These are phyloP conservation scores for Holotrichia oblita DNA, from an alignment of 1,140 invertebrate species.

Conservation along the genomic window DNA sequence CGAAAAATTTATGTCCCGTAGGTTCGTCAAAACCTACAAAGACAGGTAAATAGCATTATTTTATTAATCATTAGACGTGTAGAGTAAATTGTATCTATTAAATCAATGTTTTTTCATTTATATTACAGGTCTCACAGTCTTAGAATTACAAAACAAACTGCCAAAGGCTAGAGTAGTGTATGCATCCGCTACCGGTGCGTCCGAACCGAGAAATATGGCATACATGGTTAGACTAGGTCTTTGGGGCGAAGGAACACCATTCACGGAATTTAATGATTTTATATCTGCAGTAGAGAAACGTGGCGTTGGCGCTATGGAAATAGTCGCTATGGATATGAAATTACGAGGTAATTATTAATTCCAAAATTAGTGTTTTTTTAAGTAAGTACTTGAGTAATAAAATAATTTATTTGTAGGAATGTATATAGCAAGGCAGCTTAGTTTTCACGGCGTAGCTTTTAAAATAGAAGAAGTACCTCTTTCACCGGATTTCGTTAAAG, in stretches of 20 bases:
- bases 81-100: too few relatives aligned
- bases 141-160: constrained; percentile 94
- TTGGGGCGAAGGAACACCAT: constrained; percentile 97
- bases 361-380: too few relatives aligned
- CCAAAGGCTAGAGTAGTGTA: constrained; percentile 97
- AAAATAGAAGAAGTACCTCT: constrained; percentile 97
- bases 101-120: too few relatives aligned
- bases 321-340: constrained; percentile 99
- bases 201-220: constrained; percentile 98
- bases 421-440: constrained; percentile 98
- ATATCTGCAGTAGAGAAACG: constrained; percentile 96
- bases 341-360: constrained; percentile 66
- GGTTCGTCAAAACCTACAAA: constrained; percentile 95
- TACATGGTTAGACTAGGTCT: constrained; percentile 98
- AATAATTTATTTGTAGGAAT: constrained; percentile 72
- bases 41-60: constrained; percentile 65
- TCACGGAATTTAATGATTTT: constrained; percentile 94
- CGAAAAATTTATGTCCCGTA: constrained; percentile 98
- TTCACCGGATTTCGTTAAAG: constrained; percentile 83
- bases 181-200: constrained; percentile 97
- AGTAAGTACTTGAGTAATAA: not conserved
- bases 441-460: constrained; percentile 95
- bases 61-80: too few relatives aligned
- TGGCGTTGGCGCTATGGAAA: constrained; percentile 99
- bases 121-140: constrained; percentile 74